Percentiles rank a stretch among this genome's conserved stretches.
These are phyloP conservation scores for Ceratothoa steindachneri DNA, from an alignment of 2,888 invertebrate genomes.

Conservation along the genomic window DNA sequence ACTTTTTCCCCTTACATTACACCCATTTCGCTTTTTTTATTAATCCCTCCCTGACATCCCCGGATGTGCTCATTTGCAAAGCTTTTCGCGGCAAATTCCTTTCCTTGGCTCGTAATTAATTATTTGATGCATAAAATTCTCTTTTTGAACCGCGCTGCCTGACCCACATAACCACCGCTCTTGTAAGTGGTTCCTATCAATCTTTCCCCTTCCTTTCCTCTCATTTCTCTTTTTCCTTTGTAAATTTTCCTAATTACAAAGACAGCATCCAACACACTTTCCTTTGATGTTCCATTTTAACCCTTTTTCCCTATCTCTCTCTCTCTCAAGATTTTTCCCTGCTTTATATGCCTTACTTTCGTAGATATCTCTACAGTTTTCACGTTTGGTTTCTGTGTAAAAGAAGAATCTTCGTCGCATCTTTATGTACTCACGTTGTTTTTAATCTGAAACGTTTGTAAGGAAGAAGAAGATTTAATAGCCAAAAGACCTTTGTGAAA, in stretches of 20 bases:
- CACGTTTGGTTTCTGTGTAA: too few relatives aligned
- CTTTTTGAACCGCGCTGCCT: background rate
- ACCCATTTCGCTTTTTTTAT: background rate
- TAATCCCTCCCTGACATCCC: too few relatives aligned
- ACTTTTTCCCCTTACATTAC: background rate
- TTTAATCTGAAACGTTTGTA: too few relatives aligned
- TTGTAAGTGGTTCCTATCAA: background rate
- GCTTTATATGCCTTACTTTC: background rate
- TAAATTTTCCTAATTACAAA: background rate
- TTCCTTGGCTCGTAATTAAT: background rate
- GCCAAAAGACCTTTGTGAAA: too few relatives aligned
- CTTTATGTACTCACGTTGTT: too few relatives aligned
- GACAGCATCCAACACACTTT: background rate
- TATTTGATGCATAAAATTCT: background rate
- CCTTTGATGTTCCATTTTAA: background rate
- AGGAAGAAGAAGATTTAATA: too few relatives aligned
- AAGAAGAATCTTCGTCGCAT: too few relatives aligned
- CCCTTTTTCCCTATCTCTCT: background rate
- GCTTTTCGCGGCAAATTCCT: background rate
- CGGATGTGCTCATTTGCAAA: background rate
- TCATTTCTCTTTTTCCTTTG: background rate
- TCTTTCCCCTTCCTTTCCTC: background rate
- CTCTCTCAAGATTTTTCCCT: background rate
- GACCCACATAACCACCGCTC: background rate
- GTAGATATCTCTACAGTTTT: too few relatives aligned